Percentiles rank a stretch among this genome's conserved stretches.
phyloP scores from a whole-genome alignment of 2,113 vertebrate genomes.

The Apus apus region DNA sequence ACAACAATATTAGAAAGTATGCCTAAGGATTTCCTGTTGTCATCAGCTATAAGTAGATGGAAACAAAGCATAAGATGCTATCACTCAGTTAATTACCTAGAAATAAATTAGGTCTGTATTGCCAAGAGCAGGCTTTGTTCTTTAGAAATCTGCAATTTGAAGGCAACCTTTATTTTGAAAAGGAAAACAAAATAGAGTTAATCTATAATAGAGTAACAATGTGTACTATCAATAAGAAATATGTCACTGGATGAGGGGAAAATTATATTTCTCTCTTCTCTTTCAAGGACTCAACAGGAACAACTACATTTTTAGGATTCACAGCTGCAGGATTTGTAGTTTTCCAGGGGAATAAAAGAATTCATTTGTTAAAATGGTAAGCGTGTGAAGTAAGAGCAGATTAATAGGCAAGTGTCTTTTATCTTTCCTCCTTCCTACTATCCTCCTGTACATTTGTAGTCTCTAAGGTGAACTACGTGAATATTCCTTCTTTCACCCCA shows the following conservation, averaged over 20 bases:
- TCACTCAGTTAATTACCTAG: neutral
- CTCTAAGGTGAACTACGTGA: neutral
- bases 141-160: neutral
- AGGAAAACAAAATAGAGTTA: neutral
- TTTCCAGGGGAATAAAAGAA: conserved; percentile 98
- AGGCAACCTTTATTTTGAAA: neutral
- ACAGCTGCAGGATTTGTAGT: conserved; percentile 96
- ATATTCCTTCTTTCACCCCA: neutral
- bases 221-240: neutral
- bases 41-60: neutral
- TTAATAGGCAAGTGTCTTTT: neutral
- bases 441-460: neutral
- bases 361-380: conserved; percentile 97
- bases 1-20: neutral
- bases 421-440: neutral
- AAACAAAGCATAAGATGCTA: neutral
- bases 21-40: neutral
- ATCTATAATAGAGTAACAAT: neutral
- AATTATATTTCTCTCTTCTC: neutral
- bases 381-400: conserved; percentile 3
- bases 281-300: conserved; percentile 91
- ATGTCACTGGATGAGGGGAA: neutral
- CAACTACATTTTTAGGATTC: conserved; percentile 95
- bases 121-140: neutral
- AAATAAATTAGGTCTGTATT: neutral